Conservation (phyloP, 2,113 vertebrate genomes). For the Percopsis transmontana region DNA sequence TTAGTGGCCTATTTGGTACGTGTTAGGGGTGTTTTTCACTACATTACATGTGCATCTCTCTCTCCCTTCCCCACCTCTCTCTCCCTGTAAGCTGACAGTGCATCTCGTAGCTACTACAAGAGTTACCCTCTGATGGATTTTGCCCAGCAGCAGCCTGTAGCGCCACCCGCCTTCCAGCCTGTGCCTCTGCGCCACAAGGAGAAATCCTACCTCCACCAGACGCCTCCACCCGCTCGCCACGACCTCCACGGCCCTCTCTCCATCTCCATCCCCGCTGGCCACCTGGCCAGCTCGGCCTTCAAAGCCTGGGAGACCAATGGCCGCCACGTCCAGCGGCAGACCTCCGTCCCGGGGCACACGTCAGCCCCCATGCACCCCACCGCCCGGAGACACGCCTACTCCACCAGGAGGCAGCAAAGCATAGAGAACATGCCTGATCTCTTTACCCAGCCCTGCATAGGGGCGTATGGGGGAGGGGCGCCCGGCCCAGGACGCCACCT, state of each 20-base stretch:
- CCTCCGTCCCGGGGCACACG: slow-evolving; percentile 68
- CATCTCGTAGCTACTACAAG: slow-evolving; percentile 83
- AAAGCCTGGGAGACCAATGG: slow-evolving; percentile 76
- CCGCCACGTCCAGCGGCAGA: slow-evolving; percentile 71
- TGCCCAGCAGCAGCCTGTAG: slow-evolving; percentile 67
- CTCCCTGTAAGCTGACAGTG: slow-evolving; percentile 72
- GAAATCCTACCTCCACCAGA: slow-evolving; percentile 73
- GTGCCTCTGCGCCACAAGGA: slow-evolving; percentile 73
- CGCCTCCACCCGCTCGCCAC: slow-evolving; percentile 40
- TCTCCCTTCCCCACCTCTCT: neutral
- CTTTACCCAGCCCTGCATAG: slow-evolving; percentile 69
- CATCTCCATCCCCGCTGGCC: slow-evolving; percentile 73
- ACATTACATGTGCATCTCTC: neutral
- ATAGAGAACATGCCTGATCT: slow-evolving; percentile 82
- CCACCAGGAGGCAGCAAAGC: slow-evolving; percentile 78
- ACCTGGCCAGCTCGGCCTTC: slow-evolving; percentile 76
- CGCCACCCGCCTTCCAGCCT: slow-evolving; percentile 73
- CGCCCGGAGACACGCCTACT: slow-evolving; percentile 69
- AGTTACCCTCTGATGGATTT: slow-evolving; percentile 81
- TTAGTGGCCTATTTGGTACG: slow-evolving; percentile 16
- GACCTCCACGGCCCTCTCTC: slow-evolving; percentile 78
- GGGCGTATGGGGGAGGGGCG: slow-evolving; percentile 40
- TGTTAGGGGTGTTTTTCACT: neutral
- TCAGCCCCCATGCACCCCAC: slow-evolving; percentile 57
- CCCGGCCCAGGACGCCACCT: slow-evolving; percentile 34